Conservation (phyloP, 2,797 vertebrate species). For the Melanogrammus aeglefinus region DNA sequence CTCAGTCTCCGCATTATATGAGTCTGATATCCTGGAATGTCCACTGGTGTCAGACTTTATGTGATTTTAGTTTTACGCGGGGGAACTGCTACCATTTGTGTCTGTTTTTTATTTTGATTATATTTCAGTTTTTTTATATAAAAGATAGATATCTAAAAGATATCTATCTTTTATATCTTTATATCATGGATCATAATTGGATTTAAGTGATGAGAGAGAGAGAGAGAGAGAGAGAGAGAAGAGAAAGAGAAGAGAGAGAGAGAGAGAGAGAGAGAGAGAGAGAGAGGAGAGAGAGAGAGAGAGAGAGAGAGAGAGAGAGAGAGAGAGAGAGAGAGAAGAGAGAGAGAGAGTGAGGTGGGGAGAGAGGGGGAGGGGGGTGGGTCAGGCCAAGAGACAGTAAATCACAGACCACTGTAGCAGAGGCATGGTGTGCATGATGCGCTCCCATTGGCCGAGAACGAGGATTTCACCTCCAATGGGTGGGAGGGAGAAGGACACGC, state of each 20-base stretch:
- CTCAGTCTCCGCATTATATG: background rate
- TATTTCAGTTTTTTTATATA: too few relatives aligned
- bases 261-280: too few relatives aligned
- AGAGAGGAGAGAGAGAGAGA: background rate
- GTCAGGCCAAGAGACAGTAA: slow-evolving; percentile 1
- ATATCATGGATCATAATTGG: background rate
- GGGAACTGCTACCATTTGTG: background rate
- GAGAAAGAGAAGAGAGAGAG: background rate
- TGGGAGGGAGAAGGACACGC: slow-evolving; percentile 40
- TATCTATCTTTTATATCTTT: too few relatives aligned
- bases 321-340: too few relatives aligned
- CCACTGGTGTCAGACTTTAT: background rate
- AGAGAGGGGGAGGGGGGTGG: background rate
- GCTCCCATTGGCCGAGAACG: slow-evolving; percentile 48
- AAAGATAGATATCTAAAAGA: too few relatives aligned
- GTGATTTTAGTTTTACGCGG: too few relatives aligned
- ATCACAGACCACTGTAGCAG: slow-evolving; percentile 6
- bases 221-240: too few relatives aligned
- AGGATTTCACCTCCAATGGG: slow-evolving; percentile 47
- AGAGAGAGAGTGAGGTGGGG: background rate
- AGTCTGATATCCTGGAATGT: background rate
- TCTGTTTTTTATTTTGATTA: background rate
- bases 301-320: too few relatives aligned
- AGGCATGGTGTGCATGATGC: slow-evolving; percentile 37
- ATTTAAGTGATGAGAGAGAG: background rate